Conservation (phyloP, 1,140 invertebrate genomes). For the Varroa destructor region DNA sequence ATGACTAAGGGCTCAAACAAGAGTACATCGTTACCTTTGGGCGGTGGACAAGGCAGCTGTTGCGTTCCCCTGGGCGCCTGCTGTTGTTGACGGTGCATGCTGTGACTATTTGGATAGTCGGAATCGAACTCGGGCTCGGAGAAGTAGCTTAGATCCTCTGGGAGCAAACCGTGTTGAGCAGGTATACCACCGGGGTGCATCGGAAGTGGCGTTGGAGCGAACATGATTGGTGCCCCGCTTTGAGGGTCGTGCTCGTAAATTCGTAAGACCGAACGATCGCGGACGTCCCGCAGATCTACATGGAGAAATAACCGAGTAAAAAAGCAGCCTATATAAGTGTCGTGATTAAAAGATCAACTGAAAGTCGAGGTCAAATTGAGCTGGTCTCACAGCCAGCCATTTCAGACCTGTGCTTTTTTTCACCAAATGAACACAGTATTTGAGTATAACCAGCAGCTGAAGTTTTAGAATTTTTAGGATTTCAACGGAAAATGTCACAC, state of each 20-base stretch:
- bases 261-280: slow-evolving; percentile 73
- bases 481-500: too few relatives aligned
- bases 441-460: too few relatives aligned
- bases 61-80: not conserved
- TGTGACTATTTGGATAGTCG: slow-evolving; percentile 81
- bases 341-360: not conserved
- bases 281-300: slow-evolving; percentile 58
- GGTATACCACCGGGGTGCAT: slow-evolving; percentile 44
- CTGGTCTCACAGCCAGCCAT: too few relatives aligned
- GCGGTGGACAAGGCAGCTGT: slow-evolving; percentile 15
- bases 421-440: too few relatives aligned
- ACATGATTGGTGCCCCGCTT: slow-evolving; percentile 46
- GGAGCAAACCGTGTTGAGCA: slow-evolving; percentile 32
- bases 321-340: not conserved
- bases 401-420: too few relatives aligned
- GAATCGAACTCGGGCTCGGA: slow-evolving; percentile 85
- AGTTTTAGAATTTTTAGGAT: too few relatives aligned
- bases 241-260: slow-evolving; percentile 58
- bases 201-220: slow-evolving; percentile 44
- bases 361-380: too few relatives aligned
- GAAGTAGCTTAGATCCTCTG: slow-evolving; percentile 56
- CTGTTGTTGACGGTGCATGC: slow-evolving; percentile 24
- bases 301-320: not conserved
- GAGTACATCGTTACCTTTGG: slow-evolving; percentile 1
- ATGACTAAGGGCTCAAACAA: too few relatives aligned